Evolutionary conservation across 2,113 vertebrate genomes (phyloP).

Genomic region (Scophthalmus maximus): DNA sequence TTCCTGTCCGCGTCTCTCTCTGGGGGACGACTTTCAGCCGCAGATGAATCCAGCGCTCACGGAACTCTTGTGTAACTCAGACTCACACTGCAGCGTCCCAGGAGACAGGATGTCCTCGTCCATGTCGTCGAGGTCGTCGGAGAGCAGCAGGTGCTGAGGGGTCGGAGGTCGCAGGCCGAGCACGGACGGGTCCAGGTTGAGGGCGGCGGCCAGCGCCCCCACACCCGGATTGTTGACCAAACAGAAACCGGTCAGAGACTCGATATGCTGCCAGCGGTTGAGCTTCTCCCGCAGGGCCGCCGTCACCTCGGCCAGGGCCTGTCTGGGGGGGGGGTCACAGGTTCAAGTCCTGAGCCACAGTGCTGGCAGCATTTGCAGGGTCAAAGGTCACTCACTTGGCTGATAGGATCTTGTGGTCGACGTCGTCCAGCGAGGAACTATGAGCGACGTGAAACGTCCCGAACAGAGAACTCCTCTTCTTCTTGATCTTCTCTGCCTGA

Average conservation of each 20-base stretch:
- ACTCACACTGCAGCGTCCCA: neutral
- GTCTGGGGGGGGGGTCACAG: conserved; percentile 72
- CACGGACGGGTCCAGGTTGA: conserved; percentile 93
- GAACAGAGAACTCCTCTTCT: conserved; percentile 94
- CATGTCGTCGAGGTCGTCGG: conserved; percentile 94
- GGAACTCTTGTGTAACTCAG: no score
- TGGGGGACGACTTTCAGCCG: no score
- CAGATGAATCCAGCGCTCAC: no score
- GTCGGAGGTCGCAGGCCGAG: conserved; percentile 85
- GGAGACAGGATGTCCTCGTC: conserved; percentile 95
- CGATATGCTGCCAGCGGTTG: conserved; percentile 95
- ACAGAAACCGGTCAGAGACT: conserved; percentile 90
- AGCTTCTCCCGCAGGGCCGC: conserved; percentile 90
- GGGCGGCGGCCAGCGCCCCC: conserved; percentile 85
- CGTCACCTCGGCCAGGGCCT: conserved; percentile 93
- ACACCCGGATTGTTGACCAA: conserved; percentile 92
- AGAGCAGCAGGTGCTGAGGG: conserved; percentile 91
- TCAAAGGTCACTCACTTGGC: conserved; percentile 89
- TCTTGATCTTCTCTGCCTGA: conserved; percentile 95
- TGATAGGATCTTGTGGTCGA: conserved; percentile 95
- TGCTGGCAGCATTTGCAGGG: neutral
- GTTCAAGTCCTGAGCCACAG: no score
- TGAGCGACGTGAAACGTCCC: conserved; percentile 96
- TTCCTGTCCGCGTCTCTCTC: no score
- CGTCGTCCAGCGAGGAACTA: conserved; percentile 95